These are phyloP conservation scores for Gryllus bimaculatus DNA, from an alignment of 1,140 invertebrate species.

Conservation along the genomic window DNA sequence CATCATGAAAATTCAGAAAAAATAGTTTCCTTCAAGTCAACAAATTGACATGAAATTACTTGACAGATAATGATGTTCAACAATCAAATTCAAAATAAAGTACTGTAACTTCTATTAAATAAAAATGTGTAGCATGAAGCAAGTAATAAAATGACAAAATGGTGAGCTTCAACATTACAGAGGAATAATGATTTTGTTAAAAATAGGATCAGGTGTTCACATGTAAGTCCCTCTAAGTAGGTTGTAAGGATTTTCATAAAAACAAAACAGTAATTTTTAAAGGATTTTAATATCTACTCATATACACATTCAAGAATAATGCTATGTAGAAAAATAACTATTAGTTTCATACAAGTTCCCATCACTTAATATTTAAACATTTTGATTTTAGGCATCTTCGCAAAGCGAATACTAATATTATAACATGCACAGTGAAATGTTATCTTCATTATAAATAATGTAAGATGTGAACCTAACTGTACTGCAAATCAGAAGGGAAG, in stretches of 20 bases:
- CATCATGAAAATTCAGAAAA: no score
- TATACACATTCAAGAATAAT: slow-evolving; percentile 6
- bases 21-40: no score
- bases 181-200: no score
- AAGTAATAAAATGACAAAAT: neutral
- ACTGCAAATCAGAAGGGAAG: neutral
- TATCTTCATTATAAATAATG: neutral
- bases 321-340: slow-evolving; percentile 1
- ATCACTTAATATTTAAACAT: neutral
- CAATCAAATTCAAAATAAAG: no score
- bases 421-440: neutral
- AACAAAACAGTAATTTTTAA: neutral
- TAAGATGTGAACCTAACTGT: neutral
- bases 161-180: no score
- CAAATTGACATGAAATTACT: no score
- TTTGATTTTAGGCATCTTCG: neutral
- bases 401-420: neutral
- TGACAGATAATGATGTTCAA: no score
- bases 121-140: neutral
- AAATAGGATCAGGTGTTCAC: no score
- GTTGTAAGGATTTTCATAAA: neutral
- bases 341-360: neutral
- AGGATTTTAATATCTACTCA: neutral
- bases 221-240: no score
- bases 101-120: neutral